Conservation (phyloP, 1,140 invertebrate species). For the Diploscapter pachys region DNA sequence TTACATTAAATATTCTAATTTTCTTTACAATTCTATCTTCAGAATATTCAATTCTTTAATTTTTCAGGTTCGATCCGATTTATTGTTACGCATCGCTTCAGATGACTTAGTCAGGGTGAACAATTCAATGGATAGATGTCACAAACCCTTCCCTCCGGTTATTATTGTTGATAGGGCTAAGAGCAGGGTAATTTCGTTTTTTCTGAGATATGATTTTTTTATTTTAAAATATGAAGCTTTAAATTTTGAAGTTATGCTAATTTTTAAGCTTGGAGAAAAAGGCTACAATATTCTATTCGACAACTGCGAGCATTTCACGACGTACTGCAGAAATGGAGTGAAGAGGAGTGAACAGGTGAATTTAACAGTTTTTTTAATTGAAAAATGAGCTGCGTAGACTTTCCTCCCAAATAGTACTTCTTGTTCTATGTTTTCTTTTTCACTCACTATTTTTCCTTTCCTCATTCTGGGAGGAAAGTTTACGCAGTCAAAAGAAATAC, state of each 20-base stretch:
- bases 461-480: too few species aligned
- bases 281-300: conserved; percentile 20
- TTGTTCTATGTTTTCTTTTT: neutral
- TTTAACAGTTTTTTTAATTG: neutral
- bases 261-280: conserved; percentile 13
- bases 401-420: neutral
- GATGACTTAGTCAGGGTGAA: conserved; percentile 32
- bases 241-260: neutral
- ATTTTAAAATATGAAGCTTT: too few species aligned
- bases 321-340: conserved; percentile 8
- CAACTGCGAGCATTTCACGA: conserved; percentile 24
- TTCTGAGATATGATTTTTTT: neutral
- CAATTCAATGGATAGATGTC: conserved; percentile 20
- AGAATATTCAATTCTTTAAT: too few species aligned
- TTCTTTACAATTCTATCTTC: too few species aligned
- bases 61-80: conserved; percentile 19
- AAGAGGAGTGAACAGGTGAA: conserved; percentile 12
- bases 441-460: neutral
- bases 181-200: conserved; percentile 17
- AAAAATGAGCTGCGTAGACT: neutral
- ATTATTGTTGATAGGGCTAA: conserved; percentile 28
- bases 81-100: conserved; percentile 23
- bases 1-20: too few species aligned
- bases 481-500: too few species aligned
- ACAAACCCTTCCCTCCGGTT: conserved; percentile 33